phyloP scores from a whole-genome alignment of 30 jellyfish, hydroid and myxozoan genomes.

The Pelagia noctiluca region DNA sequence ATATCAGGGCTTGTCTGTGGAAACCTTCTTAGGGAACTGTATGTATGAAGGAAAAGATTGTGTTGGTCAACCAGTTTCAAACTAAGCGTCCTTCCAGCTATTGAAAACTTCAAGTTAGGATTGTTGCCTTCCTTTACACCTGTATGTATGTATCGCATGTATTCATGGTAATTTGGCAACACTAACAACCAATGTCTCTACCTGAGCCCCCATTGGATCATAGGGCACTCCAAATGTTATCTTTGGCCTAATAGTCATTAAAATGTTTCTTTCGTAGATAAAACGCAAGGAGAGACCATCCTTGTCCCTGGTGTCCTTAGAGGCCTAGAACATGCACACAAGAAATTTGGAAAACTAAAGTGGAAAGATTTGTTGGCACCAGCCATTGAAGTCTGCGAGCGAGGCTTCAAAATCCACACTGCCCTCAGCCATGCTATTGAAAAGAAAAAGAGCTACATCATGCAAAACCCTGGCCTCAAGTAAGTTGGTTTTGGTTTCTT shows the following conservation, averaged over 20 bases:
- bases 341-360: constrained; percentile 86
- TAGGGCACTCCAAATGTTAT: neutral
- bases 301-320: constrained; percentile 99
- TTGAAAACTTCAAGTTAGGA: too few species aligned
- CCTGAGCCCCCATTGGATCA: too few species aligned
- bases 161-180: too few species aligned
- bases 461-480: constrained; percentile 88
- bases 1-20: too few species aligned
- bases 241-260: neutral
- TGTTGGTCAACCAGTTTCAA: too few species aligned
- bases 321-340: constrained; percentile 95
- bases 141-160: too few species aligned
- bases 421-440: constrained; percentile 92
- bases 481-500: constrained; percentile 31
- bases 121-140: too few species aligned
- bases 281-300: constrained; percentile 98
- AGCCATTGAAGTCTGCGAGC: constrained; percentile 82
- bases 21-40: too few species aligned
- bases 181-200: too few species aligned
- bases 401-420: constrained; percentile 90
- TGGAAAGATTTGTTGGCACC: constrained; percentile 96
- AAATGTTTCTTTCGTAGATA: constrained; percentile 61
- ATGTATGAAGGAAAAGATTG: too few species aligned
- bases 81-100: too few species aligned
- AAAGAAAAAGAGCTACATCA: constrained; percentile 86